Percentiles rank a stretch among this genome's conserved stretches.
Evolutionary conservation across 2,797 vertebrate species (phyloP).

Genomic region (Sebastes hubbsi): DNA sequence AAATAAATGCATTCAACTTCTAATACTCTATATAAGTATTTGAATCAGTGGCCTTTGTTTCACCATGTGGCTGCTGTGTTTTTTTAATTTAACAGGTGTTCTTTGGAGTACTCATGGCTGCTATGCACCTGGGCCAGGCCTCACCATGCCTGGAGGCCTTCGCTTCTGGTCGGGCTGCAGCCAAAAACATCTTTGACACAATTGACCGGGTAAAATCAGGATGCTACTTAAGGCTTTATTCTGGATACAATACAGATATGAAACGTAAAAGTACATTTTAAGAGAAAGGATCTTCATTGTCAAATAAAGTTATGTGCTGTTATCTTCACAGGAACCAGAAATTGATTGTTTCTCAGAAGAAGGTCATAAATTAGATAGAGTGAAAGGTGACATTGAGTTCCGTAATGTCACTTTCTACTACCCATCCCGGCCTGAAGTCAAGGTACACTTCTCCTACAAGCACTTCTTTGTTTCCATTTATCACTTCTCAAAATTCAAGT

Average conservation of each 20-base stretch:
- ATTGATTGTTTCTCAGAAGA: constrained; percentile 96
- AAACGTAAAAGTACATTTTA: neutral
- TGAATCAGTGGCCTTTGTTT: neutral
- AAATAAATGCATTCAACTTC: neutral
- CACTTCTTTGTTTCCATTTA: neutral
- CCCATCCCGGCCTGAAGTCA: constrained; percentile 92
- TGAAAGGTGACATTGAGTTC: constrained; percentile 95
- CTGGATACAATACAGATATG: neutral
- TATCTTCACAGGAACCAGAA: constrained; percentile 83
- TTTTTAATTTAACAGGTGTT: constrained; percentile 79
- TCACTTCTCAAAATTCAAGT: neutral
- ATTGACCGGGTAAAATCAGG: constrained; percentile 80
- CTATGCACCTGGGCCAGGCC: constrained; percentile 84
- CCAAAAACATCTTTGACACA: constrained; percentile 84
- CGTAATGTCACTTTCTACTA: constrained; percentile 92
- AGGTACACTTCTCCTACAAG: constrained; percentile 77
- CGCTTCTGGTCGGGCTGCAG: constrained; percentile 84
- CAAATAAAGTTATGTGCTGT: neutral
- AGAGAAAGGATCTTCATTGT: neutral
- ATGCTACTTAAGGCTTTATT: neutral
- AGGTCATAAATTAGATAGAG: constrained; percentile 90
- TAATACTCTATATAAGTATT: neutral
- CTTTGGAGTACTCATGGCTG: constrained; percentile 85
- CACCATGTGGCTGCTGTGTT: neutral
- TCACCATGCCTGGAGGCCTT: constrained; percentile 86